Base-by-base conservation (phyloP, 2,797 vertebrate species). In the Poecilia picta region DNA sequence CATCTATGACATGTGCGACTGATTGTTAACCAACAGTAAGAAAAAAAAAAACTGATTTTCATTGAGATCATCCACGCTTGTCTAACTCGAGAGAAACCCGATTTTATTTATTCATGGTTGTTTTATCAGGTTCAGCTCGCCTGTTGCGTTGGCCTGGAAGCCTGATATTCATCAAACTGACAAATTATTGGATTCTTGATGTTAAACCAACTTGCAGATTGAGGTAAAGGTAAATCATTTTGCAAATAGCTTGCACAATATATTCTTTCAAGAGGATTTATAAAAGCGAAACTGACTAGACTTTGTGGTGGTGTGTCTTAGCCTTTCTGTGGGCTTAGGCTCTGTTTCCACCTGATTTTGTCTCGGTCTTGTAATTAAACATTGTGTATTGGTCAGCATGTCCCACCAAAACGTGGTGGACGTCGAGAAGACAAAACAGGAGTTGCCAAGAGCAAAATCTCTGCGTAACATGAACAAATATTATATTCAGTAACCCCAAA, bases 181-280 rank as follows among this genome's bases (percentile, higher is more conserved):
- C 31, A 36, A 53, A 5, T 33, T 51, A 11, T 25, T 51, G 31
- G 10, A 23, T 33, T 53, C 49, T 49, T 73, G 23, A 73, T 80
- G 88, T 78, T 84, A 74, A 82, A 82, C 80, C 87, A 86, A 84
- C 68, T 72, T 51, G 13, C 75, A 74, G 78, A 45, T 20, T 2
- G 33, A 79, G 78, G 71, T 57, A 39, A n/a, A 36, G 8, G 20
- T 13, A 25, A 41, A 41, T 25, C 7, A 41, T 68, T 41, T 68
- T 68, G 64, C 36, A 36, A 68, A 13, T 25, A 43, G 25, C 25
- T 45, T 45, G 25, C 12, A 71, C 41, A 28, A 71, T 28, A 28
- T 7, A 15, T 43, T 71, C 12, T 71, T n/a, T 71, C 39, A 16
- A 71, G 5, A 15, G 68, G 13, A 28, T 43, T 71, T 13, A 2